Evolutionary conservation across 37 sponge, comb jelly and placozoan genomes (phyloP), one percentile per base, ranked within the genome.

Genomic region (Axinella damicornis): DNA sequence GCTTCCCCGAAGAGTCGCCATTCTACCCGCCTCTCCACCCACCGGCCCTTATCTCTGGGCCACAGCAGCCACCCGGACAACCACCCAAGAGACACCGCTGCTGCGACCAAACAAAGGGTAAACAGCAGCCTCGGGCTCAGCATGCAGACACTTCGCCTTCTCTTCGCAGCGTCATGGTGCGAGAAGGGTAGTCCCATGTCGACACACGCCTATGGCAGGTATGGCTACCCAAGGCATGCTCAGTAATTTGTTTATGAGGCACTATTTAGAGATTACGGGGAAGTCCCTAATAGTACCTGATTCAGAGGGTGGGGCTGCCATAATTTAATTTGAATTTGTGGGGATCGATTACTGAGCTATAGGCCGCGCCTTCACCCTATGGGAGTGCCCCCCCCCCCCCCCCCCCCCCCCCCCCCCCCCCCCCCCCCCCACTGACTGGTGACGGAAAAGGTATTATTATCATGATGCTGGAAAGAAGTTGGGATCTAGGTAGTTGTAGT

Each of bases 401-500:
- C 32, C 21, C 4, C 34, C 21, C 34, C 66, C 14, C 66, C 14
- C 30, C 30, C 28, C 77, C 18, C 17, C 35, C 78, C 19, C 5
- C 31, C 37, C 2, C 59, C n/a, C n/a, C n/a, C n/a, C n/a, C n/a
- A n/a, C n/a, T n/a, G n/a, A n/a, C n/a, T n/a, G n/a, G n/a, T n/a
- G n/a, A n/a, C n/a, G n/a, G 46, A 46, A 4, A 46, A 46, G 9
- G 9, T 46, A 9, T 46, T 46, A 9, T 9, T 46, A 1, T 84
- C 59, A 87, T 22, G 64, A 53, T 0, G 89, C 82, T 33, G 94
- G 94, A 34, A 38, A 55, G 62, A 87, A 94, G 61, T 94, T 94
- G 6, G 94, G 87, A 53, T 94, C 94, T 6, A 94, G 66, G 59
- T 94, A 94, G 62, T 87, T 94, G 79, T 90, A 94, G 4, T 71